Conservation (phyloP, 2,888 invertebrate species). For the Lamellibrachia satsuma region DNA sequence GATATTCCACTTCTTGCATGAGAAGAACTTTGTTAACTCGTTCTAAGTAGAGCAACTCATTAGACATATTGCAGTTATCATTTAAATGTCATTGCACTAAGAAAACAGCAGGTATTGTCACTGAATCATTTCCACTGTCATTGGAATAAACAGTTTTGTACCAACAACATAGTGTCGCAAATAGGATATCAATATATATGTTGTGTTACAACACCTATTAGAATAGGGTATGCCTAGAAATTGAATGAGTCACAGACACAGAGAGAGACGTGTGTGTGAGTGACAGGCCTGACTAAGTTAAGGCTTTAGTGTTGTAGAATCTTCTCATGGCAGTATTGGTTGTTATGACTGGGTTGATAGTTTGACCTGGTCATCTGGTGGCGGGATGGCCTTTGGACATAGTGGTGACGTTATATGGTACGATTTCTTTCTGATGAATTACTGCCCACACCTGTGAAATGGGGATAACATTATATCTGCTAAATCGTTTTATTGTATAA, state of each 20-base stretch:
- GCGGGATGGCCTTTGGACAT: not conserved
- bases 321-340: not conserved
- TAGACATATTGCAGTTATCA: not conserved
- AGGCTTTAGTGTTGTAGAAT: not conserved
- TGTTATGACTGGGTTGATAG: not conserved
- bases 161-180: not conserved
- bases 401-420: not conserved
- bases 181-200: not conserved
- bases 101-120: not conserved
- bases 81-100: not conserved
- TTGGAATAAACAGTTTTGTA: not conserved
- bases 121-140: not conserved
- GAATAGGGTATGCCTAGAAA: not conserved
- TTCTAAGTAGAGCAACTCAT: not conserved
- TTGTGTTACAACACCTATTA: not conserved
- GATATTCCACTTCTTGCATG: not conserved
- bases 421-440: not conserved
- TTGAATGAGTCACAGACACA: not conserved
- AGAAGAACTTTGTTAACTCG: not conserved
- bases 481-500: not conserved
- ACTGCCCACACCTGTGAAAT: not conserved
- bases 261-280: not conserved
- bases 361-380: not conserved
- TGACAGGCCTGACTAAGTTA: not conserved
- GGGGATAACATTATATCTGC: not conserved